A percentile compares a stretch with the other conserved stretches of the same genome.
These are phyloP conservation scores for Ondatra zibethicus DNA, from an alignment of 2,113 vertebrate genomes.

Conservation along the genomic window DNA sequence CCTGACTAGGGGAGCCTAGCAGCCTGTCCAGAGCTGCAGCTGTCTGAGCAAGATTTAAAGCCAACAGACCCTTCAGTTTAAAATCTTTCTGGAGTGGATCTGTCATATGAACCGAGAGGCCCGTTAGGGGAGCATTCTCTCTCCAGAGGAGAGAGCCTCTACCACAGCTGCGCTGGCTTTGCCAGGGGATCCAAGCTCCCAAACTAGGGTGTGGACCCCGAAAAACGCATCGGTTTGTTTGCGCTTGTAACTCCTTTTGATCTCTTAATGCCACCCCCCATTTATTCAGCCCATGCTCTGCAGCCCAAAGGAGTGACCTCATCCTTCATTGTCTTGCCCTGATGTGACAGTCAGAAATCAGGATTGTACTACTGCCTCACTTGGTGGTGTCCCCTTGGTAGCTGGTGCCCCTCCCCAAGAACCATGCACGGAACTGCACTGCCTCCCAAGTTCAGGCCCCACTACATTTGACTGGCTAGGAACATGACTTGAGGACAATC, in stretches of 20 bases:
- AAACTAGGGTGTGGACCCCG: not conserved
- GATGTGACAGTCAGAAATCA: not conserved
- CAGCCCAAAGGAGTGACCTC: conserved; percentile 32
- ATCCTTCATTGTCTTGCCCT: not conserved
- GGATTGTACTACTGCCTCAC: rapidly evolving
- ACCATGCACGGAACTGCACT: rapidly evolving
- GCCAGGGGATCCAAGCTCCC: not conserved
- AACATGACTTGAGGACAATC: conserved; percentile 51
- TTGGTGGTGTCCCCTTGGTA: not conserved
- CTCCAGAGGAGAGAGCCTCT: not conserved
- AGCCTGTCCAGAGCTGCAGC: not conserved
- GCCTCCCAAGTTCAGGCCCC: not conserved
- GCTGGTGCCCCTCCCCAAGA: not conserved
- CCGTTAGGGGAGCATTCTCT: not conserved
- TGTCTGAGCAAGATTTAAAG: not conserved
- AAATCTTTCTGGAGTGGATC: not conserved
- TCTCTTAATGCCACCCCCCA: not conserved
- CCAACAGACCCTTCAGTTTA: not conserved
- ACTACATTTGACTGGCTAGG: not conserved
- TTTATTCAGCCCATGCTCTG: not conserved
- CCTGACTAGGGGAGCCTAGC: not conserved
- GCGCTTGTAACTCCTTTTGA: not conserved
- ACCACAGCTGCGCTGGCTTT: not conserved
- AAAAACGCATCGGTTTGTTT: not conserved
- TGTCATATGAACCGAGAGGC: not conserved